phyloP scores from a whole-genome alignment of 2,797 vertebrate genomes.

The Uromys caudimaculatus region DNA sequence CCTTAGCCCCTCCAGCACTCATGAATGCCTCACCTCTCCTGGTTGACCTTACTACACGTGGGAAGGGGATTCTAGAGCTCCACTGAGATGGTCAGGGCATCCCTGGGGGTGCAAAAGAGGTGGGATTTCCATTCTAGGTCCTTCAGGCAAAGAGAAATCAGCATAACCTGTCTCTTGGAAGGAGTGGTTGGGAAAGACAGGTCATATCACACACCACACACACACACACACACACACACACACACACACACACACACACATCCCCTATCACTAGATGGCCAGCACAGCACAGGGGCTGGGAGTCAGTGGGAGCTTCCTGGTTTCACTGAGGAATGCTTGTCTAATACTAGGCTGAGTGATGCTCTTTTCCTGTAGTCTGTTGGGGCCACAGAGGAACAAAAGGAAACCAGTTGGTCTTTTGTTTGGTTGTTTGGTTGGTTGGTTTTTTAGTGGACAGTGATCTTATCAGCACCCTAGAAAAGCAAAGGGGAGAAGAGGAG shows the following conservation, averaged over 20 bases:
- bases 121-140: not conserved
- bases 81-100: not conserved
- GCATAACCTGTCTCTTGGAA: not conserved
- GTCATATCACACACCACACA: too few relatives aligned
- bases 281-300: accelerated
- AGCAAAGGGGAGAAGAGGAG: not conserved
- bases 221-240: not conserved
- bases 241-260: too few relatives aligned
- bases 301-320: not conserved
- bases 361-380: not conserved
- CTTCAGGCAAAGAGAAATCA: not conserved
- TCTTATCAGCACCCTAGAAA: not conserved
- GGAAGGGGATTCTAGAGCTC: not conserved
- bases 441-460: not conserved
- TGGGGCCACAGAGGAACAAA: not conserved
- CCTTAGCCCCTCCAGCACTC: accelerated
- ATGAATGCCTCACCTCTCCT: not conserved
- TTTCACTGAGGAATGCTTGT: not conserved
- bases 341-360: not conserved
- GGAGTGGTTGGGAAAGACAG: too few relatives aligned
- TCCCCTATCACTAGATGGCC: accelerated
- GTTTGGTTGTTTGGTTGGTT: too few relatives aligned
- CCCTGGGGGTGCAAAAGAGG: not conserved
- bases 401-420: not conserved
- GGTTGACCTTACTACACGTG: not conserved